Conservation (phyloP, 1,140 invertebrate species). For the Plodia interpunctella region DNA sequence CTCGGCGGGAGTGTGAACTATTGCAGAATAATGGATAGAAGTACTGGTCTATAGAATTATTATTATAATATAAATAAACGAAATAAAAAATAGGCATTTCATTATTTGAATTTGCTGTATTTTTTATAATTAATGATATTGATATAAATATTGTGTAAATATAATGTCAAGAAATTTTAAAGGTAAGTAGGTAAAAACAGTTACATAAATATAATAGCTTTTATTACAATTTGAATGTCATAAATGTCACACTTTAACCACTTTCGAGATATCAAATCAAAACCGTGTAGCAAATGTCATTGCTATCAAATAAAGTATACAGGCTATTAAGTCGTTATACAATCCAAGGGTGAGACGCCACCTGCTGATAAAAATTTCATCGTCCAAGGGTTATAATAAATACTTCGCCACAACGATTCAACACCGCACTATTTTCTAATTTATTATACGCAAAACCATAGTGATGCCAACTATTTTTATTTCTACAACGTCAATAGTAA, state of each 20-base stretch:
- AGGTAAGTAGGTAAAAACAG: too few relatives aligned
- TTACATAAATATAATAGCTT: too few relatives aligned
- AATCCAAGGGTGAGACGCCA: constrained; percentile 23
- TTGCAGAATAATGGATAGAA: too few relatives aligned
- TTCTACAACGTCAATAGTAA: constrained; percentile 34
- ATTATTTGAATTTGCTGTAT: too few relatives aligned
- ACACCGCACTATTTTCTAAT: not conserved
- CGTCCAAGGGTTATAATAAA: constrained; percentile 31
- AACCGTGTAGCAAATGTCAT: not conserved
- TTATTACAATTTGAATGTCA: not conserved
- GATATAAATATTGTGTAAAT: too few relatives aligned
- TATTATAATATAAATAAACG: too few relatives aligned
- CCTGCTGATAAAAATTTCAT: constrained; percentile 28
- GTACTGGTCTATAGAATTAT: too few relatives aligned
- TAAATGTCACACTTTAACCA: not conserved
- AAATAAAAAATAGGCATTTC: too few relatives aligned
- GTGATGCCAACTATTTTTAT: constrained; percentile 58
- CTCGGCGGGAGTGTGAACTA: too few relatives aligned
- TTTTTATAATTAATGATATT: too few relatives aligned
- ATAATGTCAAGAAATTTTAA: too few relatives aligned
- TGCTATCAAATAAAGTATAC: constrained; percentile 29
- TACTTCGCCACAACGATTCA: constrained; percentile 15
- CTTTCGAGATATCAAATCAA: not conserved
- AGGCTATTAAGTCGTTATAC: constrained; percentile 15
- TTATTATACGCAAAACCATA: constrained; percentile 11